These are phyloP conservation scores for Ptychadena robeensis DNA, from an alignment of 2,797 vertebrate genomes.

Conservation along the genomic window DNA sequence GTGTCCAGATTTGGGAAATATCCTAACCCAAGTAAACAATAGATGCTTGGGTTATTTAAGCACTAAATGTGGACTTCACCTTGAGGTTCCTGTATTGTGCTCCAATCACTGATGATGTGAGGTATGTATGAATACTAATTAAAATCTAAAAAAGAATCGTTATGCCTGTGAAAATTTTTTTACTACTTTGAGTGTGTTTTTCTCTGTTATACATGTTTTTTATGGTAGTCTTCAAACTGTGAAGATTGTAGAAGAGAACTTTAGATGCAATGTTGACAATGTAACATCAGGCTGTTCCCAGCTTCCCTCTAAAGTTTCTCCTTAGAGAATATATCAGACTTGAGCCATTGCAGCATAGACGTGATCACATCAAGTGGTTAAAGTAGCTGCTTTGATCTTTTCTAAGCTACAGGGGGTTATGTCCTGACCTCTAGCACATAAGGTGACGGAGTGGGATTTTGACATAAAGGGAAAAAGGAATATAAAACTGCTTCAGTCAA, in stretches of 20 bases:
- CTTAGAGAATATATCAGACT: not conserved
- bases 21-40: not conserved
- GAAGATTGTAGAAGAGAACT: not conserved
- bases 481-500: not conserved
- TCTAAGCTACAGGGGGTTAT: not conserved
- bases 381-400: conserved; percentile 14
- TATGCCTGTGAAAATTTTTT: too few relatives aligned
- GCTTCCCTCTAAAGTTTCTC: not conserved
- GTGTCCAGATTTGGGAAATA: not conserved
- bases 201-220: not conserved
- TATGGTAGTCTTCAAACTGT: conserved; percentile 12
- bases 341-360: not conserved
- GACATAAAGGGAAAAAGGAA: not conserved
- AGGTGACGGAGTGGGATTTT: not conserved
- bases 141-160: too few relatives aligned
- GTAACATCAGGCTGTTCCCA: not conserved
- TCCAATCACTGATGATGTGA: not conserved
- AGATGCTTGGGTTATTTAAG: too few relatives aligned
- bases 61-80: not conserved
- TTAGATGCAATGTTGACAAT: not conserved
- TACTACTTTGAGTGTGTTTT: not conserved
- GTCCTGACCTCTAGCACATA: not conserved
- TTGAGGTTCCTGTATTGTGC: not conserved
- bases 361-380: not conserved
- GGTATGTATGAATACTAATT: not conserved